Conservation (phyloP, 2,888 invertebrate genomes). For the Melinaea menophilus region DNA sequence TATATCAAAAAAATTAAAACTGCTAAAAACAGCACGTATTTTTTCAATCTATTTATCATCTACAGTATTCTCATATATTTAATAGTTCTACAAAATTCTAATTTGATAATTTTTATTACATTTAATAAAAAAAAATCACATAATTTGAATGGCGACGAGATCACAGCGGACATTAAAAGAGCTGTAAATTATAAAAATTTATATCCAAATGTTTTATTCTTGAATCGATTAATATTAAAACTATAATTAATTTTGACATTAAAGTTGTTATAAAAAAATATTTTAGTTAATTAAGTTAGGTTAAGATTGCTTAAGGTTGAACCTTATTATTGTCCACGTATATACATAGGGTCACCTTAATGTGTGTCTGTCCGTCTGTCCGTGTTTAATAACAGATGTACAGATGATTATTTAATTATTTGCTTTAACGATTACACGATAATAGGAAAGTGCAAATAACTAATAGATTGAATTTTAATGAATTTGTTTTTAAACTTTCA, state of each 20-base stretch:
- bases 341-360: no score
- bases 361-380: no score
- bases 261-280: conserved; percentile 33
- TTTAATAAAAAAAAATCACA: no score
- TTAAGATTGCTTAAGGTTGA: background rate
- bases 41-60: no score
- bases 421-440: conserved; percentile 6
- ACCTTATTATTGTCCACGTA: no score
- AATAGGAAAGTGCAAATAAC: conserved; percentile 20
- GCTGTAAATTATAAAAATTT: conserved; percentile 70
- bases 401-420: background rate
- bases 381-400: no score
- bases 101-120: no score
- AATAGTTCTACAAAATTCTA: no score
- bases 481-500: conserved; percentile 23
- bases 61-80: no score
- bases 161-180: conserved; percentile 51
- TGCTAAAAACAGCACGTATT: no score
- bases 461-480: conserved; percentile 15
- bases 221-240: conserved; percentile 72
- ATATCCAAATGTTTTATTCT: conserved; percentile 69
- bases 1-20: no score
- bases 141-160: conserved; percentile 5
- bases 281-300: background rate
- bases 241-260: conserved; percentile 68